Evolutionary conservation across 2,113 vertebrate species (phyloP), one percentile per base, ranked within the genome.

Genomic region (Atrichornis clamosus): DNA sequence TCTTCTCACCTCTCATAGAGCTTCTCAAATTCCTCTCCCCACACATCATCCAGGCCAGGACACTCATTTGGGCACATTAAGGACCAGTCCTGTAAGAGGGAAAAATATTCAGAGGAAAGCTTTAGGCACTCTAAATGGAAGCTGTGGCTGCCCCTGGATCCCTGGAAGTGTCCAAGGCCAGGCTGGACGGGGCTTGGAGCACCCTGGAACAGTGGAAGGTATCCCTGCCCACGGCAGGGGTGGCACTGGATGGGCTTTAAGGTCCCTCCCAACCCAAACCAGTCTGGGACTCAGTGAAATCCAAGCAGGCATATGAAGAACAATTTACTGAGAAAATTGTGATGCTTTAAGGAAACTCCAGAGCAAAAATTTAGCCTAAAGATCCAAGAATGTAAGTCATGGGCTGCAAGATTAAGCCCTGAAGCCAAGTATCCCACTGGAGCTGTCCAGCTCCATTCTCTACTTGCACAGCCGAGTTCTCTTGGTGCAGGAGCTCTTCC

Each of bases 1-100:
- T 39, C n/a, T 4, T 32, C 94, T 90, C 97, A 99, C 99, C 97
- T 98, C 79, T 98, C 98, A 89, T 99, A 99, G 0, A 99, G 98
- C 37, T 99, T 98, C 97, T 99, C 99, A 97, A 99, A 99, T 68
- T 99, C 98, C 81, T 99, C 98, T 93, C 99, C 99, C 99, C 99
- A 99, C 7, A 99, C 99, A 7, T 99, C 99, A 39, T 99, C 98
- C 19, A 99, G 96, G 33, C 99, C 99, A 8, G 99, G 99, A 96
- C 99, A 99, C 41, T 99, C 99, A 84, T 97, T 98, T 11, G 99
- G 99, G 93, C 99, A 99, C 99, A 99, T 99, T 68, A 99, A 97
- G 80, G 99, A 99, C 99, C 99, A 99, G 46, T 99, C 99, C 99
- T 99, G 88, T 5, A 78, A 76, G 42, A 52, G 72, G 30, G 49